Evolutionary conservation across 1,140 invertebrate genomes (phyloP), one percentile per base, ranked within the genome.

Genomic region (Drosophila simulans): DNA sequence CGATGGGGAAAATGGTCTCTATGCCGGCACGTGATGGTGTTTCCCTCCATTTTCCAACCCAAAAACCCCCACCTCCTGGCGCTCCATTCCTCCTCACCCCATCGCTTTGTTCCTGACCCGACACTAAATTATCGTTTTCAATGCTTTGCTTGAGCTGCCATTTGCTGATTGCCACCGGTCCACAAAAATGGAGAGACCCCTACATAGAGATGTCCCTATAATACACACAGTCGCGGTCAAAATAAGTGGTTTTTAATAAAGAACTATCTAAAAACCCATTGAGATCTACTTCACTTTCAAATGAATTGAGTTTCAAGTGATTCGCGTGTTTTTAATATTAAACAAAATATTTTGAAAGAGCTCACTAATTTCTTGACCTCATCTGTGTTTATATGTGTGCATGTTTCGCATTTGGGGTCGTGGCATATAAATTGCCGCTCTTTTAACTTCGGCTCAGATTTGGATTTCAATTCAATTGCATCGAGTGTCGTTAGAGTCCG

Each of bases 381-480:
- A 12, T 13, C 0, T 27, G n/a, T 60, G 7, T 2, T 17, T 17
- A 2, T 2, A 31, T 31, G 31, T 31, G 31, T 31, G 31, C 7
- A 10, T 31, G 31, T 40, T 10, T 60, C 4, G 34, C 17, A 4
- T 37, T 56, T 56, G 25, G 20, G 37, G 8, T 46, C 46, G 35
- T 59, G 63, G 20, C 46, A 65, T 20, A 65, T 46, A 46, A 69
- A 69, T 46, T 46, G 43, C 15, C 49, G 31, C 35, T 45, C 45
- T 70, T 71, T 70, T 70, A 58, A 58, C 45, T 70, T 51, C 12
- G 62, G 43, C 37, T 51, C 68, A 51, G 68, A 71, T 58, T 58
- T 51, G 37, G 68, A 58, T 71, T 70, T 69, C 43, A 70, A 58
- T 71, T 71, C 46, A 71, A 71, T 71, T 71, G 68, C 68, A 69